phyloP scores from a whole-genome alignment of 92 coral and sea anemone genomes.

The Paramuricea clavata region DNA sequence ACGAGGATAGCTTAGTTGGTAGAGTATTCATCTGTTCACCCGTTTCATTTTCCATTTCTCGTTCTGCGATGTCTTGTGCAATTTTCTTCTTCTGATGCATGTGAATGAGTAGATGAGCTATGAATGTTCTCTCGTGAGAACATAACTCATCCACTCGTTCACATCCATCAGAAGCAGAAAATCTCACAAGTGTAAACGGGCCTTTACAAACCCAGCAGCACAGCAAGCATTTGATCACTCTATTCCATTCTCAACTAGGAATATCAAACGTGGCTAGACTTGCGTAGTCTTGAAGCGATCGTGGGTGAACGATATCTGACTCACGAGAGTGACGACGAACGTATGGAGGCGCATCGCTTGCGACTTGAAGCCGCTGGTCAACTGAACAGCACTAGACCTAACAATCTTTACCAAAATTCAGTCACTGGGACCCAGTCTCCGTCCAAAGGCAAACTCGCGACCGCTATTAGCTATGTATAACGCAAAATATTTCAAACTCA shows the following conservation, averaged over 20 bases:
- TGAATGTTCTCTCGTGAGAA: too few species aligned
- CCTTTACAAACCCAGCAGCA: too few species aligned
- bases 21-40: too few species aligned
- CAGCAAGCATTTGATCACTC: too few species aligned
- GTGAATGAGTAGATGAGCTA: too few species aligned
- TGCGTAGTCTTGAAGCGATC: slow-evolving; percentile 91
- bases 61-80: too few species aligned
- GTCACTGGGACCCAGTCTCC: neutral
- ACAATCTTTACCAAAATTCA: slow-evolving; percentile 1
- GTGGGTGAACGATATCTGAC: slow-evolving; percentile 94
- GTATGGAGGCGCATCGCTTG: slow-evolving; percentile 87
- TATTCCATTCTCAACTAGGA: slow-evolving; percentile 66
- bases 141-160: too few species aligned
- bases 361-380: slow-evolving; percentile 78
- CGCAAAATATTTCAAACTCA: neutral
- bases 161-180: too few species aligned
- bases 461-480: slow-evolving; percentile 41
- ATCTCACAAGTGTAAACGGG: too few species aligned
- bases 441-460: slow-evolving; percentile 36
- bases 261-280: slow-evolving; percentile 96
- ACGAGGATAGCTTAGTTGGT: too few species aligned
- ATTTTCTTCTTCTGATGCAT: too few species aligned
- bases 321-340: slow-evolving; percentile 96
- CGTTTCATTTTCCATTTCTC: too few species aligned
- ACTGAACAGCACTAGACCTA: slow-evolving; percentile 26